Conservation (phyloP, 1,140 invertebrate genomes). For the Aphidius gifuensis region DNA sequence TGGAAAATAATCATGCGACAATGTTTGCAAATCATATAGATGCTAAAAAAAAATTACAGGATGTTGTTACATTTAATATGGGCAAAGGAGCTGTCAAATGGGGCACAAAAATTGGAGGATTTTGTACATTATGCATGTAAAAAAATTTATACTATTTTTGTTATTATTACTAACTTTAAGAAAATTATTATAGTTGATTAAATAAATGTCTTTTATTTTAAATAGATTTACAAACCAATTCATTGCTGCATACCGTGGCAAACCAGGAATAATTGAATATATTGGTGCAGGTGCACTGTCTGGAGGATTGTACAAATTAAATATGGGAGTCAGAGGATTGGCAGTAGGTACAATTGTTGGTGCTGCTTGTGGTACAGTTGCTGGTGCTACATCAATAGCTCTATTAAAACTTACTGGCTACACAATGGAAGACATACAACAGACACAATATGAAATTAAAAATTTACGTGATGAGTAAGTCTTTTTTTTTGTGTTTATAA, state of each 20-base stretch:
- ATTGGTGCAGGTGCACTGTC: slow-evolving; percentile 60
- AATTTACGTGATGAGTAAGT: slow-evolving; percentile 21
- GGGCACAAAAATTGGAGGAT: slow-evolving; percentile 63
- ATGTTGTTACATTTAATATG: slow-evolving; percentile 63
- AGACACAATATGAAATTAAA: slow-evolving; percentile 56
- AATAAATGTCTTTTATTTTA: too few species aligned
- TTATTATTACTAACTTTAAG: background rate
- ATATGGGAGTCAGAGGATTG: slow-evolving; percentile 63
- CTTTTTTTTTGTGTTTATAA: background rate
- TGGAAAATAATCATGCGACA: slow-evolving; percentile 70
- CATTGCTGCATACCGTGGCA: slow-evolving; percentile 65
- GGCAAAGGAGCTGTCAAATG: slow-evolving; percentile 66
- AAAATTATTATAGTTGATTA: too few species aligned
- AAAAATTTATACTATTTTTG: slow-evolving; percentile 22
- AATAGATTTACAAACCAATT: slow-evolving; percentile 51
- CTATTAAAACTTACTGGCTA: slow-evolving; percentile 55
- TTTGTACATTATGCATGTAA: slow-evolving; percentile 66
- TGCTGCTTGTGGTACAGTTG: slow-evolving; percentile 53
- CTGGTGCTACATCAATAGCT: slow-evolving; percentile 49
- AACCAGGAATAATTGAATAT: slow-evolving; percentile 66
- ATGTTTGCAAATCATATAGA: slow-evolving; percentile 64
- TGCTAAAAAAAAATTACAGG: slow-evolving; percentile 69
- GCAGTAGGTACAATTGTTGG: slow-evolving; percentile 62
- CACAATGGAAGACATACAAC: slow-evolving; percentile 56
- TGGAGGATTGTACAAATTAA: slow-evolving; percentile 63